Base-by-base conservation (phyloP, 1,140 invertebrate species). In the Teleopsis dalmanni region DNA sequence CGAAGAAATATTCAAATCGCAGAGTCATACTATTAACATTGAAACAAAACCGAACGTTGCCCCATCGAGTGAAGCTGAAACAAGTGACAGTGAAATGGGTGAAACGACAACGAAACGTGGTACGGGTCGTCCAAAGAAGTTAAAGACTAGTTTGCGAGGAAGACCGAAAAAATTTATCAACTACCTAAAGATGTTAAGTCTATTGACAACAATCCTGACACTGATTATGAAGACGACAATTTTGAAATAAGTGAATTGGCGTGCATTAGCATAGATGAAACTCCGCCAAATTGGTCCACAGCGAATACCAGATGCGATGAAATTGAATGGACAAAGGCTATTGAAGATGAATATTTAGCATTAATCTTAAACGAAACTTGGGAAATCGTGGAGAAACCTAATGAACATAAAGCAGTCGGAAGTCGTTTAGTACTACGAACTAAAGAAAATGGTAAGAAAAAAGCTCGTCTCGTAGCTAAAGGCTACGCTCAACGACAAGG, bases 401-500 rank as follows among this genome's bases (percentile, higher is more conserved):
- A 54, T 36, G 43, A 55, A 40, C 45, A 23, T 49, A 55, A 52
- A 65, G 48, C 50, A 37, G 51, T 50, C 22, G 36, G 27, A 11
- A 41, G 31, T 11, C 61, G 56, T 37, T 71, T 60, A 57, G 54
- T 75, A 9, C 73, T 57, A 29, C 60, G 57, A 47, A 52, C 45
- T 9, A 71, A 68, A 42, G 34, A 48, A 13, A 47, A 54, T 34
- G 5, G 37, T 21, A 47, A 56, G 51, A 66, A 59, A 44, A 75
- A 73, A 55, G 72, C 73, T 23, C 51, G 72, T 26, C 57, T 73
- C 27, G 68, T 75, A 16, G 69, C 65, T n/a, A 65, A 62, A 44
- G 72, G 72, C 2, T 75, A 49, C 52, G 51, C 44, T 11, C 70
- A 73, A 54, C 51, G 48, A 26, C 19, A 43, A 34, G 71, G 67